These are phyloP conservation scores for Jordanella pulchra DNA, from an alignment of 2,797 vertebrate species.

Conservation along the genomic window DNA sequence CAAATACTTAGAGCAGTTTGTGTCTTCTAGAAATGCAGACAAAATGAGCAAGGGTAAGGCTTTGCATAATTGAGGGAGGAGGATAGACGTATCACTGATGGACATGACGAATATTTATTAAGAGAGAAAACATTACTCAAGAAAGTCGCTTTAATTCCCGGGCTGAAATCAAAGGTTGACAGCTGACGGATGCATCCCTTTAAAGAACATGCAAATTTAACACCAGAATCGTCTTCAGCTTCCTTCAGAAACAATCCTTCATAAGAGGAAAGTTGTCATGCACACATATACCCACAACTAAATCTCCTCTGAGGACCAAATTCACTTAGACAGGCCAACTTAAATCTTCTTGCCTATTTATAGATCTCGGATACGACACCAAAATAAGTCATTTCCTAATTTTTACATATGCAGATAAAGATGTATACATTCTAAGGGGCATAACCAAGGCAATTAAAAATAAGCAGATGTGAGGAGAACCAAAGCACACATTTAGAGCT, in stretches of 20 bases:
- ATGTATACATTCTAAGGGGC: conserved; percentile 8
- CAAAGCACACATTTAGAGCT: conserved; percentile 49
- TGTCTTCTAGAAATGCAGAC: conserved; percentile 24
- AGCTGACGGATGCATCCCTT: conserved; percentile 52
- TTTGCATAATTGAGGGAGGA: conserved; percentile 16
- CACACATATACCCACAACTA: conserved; percentile 22
- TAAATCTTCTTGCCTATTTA: conserved; percentile 43
- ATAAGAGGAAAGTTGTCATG: conserved; percentile 11
- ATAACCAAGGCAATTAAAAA: conserved; percentile 51
- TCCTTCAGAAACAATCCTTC: conserved; percentile 19
- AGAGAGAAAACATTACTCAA: conserved; percentile 48
- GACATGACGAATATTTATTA: conserved; percentile 32
- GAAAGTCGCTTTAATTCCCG: conserved; percentile 45
- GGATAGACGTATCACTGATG: conserved; percentile 30
- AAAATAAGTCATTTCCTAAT: conserved; percentile 30
- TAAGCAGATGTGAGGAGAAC: conserved; percentile 28
- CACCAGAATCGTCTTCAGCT: conserved; percentile 17
- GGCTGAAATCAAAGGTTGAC: conserved; percentile 49
- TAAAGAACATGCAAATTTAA: conserved; percentile 38
- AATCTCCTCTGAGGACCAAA: conserved; percentile 37
- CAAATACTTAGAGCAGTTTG: conserved; percentile 16
- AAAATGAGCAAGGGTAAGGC: conserved; percentile 12
- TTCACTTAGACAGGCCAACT: conserved; percentile 34
- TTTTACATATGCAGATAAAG: not conserved
- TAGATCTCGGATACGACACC: conserved; percentile 7